phyloP scores from a whole-genome alignment of 2,888 invertebrate genomes.

The Strigamia transsilvanica region DNA sequence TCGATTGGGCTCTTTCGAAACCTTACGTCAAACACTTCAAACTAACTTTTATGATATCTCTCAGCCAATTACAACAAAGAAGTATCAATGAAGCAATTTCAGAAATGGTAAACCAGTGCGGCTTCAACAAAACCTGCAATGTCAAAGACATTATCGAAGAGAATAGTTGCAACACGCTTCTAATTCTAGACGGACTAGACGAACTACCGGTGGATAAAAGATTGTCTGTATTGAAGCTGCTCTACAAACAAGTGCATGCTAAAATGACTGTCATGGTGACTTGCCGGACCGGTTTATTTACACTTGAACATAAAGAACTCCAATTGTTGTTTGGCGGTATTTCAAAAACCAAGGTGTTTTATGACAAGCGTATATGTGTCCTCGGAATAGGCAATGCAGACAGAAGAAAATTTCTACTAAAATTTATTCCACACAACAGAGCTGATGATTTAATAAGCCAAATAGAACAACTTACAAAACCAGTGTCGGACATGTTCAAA shows the following conservation, averaged over 20 bases:
- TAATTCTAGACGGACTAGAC: neutral
- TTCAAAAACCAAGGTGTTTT: neutral
- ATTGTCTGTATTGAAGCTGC: neutral
- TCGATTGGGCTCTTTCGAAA: neutral
- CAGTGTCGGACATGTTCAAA: neutral
- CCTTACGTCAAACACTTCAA: slow-evolving; percentile 2
- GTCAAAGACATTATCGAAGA: neutral
- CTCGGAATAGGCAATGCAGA: neutral
- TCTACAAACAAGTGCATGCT: neutral
- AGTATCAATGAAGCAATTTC: neutral
- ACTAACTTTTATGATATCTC: neutral
- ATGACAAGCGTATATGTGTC: neutral
- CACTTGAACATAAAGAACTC: neutral
- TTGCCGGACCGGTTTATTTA: neutral
- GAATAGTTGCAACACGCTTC: neutral
- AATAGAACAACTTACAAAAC: neutral
- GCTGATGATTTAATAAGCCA: neutral
- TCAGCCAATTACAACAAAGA: neutral
- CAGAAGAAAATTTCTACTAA: neutral
- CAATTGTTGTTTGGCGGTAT: neutral
- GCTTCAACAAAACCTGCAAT: neutral
- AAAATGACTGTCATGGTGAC: neutral
- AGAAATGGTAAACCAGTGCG: neutral
- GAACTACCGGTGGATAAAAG: neutral
- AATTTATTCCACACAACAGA: neutral